Conservation (phyloP, 2,797 vertebrate genomes). For the Xyrichtys novacula region DNA sequence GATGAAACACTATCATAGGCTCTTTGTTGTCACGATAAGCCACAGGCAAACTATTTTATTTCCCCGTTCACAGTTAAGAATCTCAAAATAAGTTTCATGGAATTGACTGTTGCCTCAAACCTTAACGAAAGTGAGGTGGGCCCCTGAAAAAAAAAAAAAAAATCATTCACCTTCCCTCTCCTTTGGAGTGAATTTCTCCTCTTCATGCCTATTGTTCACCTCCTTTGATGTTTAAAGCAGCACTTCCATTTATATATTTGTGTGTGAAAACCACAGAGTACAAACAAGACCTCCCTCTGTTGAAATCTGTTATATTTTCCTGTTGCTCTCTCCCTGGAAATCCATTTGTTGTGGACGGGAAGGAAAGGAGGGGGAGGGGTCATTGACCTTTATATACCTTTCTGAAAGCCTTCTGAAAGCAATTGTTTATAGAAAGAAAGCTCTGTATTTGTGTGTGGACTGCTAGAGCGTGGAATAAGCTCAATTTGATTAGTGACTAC, state of each 20-base stretch:
- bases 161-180: slow-evolving; percentile 58
- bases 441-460: slow-evolving; percentile 13
- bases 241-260: slow-evolving; percentile 69
- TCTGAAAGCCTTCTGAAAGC: slow-evolving; percentile 14
- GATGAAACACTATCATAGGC: slow-evolving; percentile 25
- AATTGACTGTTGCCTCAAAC: slow-evolving; percentile 48
- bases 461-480: slow-evolving; percentile 22
- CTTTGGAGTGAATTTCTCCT: slow-evolving; percentile 64
- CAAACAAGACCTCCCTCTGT: slow-evolving; percentile 48
- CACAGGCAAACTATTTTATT: slow-evolving; percentile 43
- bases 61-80: slow-evolving; percentile 41
- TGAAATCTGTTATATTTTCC: slow-evolving; percentile 64
- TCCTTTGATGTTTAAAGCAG: slow-evolving; percentile 79
- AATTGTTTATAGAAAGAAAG: slow-evolving; percentile 42
- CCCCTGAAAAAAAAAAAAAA: slow-evolving; percentile 55
- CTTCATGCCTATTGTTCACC: slow-evolving; percentile 53
- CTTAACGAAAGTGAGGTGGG: slow-evolving; percentile 54
- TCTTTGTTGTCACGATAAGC: slow-evolving; percentile 38
- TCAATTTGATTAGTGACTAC: slow-evolving; percentile 9
- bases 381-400: slow-evolving; percentile 35
- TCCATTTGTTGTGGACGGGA: slow-evolving; percentile 49
- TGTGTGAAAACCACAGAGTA: slow-evolving; percentile 56
- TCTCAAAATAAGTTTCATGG: slow-evolving; percentile 52
- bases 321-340: slow-evolving; percentile 59
- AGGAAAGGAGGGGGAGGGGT: slow-evolving; percentile 22